These are phyloP conservation scores for Cyclura pinguis DNA, from an alignment of 2,797 vertebrate species.

Conservation along the genomic window DNA sequence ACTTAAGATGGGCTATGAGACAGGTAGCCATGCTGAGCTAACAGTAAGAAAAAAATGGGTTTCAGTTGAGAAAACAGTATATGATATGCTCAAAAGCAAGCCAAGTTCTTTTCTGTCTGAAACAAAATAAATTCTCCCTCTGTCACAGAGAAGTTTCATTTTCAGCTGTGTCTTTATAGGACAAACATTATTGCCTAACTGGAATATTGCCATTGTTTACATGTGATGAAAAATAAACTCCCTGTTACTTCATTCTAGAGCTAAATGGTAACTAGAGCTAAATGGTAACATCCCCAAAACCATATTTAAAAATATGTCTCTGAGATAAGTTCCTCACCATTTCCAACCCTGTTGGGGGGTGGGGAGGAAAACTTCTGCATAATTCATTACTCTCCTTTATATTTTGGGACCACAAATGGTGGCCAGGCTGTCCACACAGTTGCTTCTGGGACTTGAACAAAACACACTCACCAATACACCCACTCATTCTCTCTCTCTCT, in stretches of 20 bases:
- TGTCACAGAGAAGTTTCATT: neutral
- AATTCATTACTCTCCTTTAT: too few species aligned
- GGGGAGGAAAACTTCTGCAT: too few species aligned
- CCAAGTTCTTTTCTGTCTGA: neutral
- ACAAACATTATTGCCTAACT: constrained; percentile 10
- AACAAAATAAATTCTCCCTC: constrained; percentile 36
- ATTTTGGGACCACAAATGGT: neutral
- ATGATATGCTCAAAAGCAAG: neutral
- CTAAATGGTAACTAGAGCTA: neutral
- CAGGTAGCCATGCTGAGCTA: constrained; percentile 43
- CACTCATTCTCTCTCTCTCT: too few species aligned
- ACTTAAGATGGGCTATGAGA: constrained; percentile 36
- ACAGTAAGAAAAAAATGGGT: constrained; percentile 57
- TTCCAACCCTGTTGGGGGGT: too few species aligned
- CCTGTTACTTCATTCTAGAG: neutral
- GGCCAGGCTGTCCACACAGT: neutral
- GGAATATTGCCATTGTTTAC: constrained; percentile 18
- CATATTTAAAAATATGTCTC: neutral
- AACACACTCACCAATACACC: neutral
- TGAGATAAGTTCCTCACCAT: neutral
- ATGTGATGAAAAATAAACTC: neutral
- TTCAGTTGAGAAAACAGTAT: constrained; percentile 57
- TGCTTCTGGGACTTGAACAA: neutral
- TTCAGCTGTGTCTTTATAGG: neutral
- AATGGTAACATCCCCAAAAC: neutral